phyloP scores from a whole-genome alignment of 2,888 invertebrate genomes.

The Catocala sponsa region DNA sequence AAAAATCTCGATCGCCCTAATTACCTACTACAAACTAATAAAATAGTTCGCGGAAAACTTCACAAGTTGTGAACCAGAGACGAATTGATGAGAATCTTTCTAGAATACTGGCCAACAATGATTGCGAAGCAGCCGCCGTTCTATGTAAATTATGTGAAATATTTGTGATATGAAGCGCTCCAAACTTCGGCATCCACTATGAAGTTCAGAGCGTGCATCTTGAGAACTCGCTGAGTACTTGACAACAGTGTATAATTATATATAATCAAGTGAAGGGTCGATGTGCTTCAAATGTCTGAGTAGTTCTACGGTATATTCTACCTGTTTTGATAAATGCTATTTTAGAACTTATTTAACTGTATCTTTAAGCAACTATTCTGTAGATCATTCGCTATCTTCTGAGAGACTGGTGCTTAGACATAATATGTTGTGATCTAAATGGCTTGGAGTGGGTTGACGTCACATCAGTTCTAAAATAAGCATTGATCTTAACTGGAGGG shows the following conservation, averaged over 20 bases:
- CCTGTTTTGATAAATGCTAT: no score
- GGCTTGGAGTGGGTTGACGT: no score
- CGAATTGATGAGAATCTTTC: slow-evolving; percentile 19
- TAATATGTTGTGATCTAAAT: no score
- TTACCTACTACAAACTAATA: slow-evolving; percentile 5
- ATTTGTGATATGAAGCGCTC: slow-evolving; percentile 53
- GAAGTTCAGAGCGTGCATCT: slow-evolving; percentile 34
- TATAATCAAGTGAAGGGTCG: not conserved
- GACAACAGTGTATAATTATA: slow-evolving; percentile 13
- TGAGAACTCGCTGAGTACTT: slow-evolving; percentile 17
- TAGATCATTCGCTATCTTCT: no score
- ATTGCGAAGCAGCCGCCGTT: slow-evolving; percentile 36
- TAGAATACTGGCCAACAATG: slow-evolving; percentile 44
- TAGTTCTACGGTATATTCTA: no score
- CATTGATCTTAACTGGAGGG: no score
- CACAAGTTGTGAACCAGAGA: slow-evolving; percentile 22
- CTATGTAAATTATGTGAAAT: slow-evolving; percentile 57
- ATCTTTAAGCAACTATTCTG: no score
- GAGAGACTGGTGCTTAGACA: no score
- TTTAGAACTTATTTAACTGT: no score
- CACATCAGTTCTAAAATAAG: no score
- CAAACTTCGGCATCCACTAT: slow-evolving; percentile 53
- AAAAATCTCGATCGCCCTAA: slow-evolving; percentile 7
- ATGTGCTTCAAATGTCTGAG: not conserved
- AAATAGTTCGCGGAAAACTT: slow-evolving; percentile 16